phyloP scores from a whole-genome alignment of 2,113 vertebrate species.

The Reinhardtius hippoglossoides region DNA sequence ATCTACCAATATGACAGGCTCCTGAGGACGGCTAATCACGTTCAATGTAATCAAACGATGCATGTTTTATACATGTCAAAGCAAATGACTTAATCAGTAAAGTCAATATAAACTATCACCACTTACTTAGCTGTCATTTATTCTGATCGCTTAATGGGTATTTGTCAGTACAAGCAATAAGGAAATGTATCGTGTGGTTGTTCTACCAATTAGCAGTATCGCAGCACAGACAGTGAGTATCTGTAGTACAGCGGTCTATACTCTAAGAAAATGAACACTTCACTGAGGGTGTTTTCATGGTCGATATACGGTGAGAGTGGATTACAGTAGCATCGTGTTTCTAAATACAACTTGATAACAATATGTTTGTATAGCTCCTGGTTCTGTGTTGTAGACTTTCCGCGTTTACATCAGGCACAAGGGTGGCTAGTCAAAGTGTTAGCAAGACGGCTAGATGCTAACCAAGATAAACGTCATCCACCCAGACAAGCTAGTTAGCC shows the following conservation, averaged over 20 bases:
- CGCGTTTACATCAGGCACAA: slow-evolving; percentile 1
- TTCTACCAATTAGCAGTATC: neutral
- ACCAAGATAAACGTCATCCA: slow-evolving; percentile 80
- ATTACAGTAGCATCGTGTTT: rapidly evolving
- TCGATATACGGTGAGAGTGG: neutral
- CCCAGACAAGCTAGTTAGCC: slow-evolving; percentile 76
- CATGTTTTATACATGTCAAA: neutral
- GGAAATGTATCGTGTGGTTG: neutral
- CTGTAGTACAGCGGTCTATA: neutral
- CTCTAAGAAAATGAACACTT: neutral
- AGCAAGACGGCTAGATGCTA: slow-evolving; percentile 74
- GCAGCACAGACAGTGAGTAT: neutral
- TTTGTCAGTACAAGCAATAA: neutral
- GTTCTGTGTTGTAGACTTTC: neutral
- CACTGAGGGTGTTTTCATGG: neutral
- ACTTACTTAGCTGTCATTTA: neutral
- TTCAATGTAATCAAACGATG: slow-evolving; percentile 8
- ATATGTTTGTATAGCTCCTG: rapidly evolving
- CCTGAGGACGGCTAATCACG: neutral
- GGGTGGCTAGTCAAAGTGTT: slow-evolving; percentile 51
- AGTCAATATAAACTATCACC: neutral
- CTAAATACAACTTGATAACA: rapidly evolving
- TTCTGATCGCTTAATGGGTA: too few relatives aligned
- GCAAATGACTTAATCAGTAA: neutral
- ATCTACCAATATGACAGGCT: slow-evolving; percentile 27